These are phyloP conservation scores for Chrysolina americana DNA, from an alignment of 2,888 invertebrate species.

Conservation along the genomic window DNA sequence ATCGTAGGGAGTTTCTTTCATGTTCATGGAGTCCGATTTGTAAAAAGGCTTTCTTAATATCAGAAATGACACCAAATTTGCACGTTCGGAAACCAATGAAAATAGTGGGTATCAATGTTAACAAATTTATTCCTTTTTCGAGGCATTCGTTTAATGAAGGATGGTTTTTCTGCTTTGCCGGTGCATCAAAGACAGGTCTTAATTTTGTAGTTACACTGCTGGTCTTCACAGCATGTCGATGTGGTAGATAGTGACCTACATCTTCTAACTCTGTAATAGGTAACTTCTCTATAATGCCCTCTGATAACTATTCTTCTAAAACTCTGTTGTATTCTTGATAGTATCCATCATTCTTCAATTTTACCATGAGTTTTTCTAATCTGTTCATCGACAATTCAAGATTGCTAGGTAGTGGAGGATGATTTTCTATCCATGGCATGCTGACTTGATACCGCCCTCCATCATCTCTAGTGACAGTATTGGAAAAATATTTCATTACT, in stretches of 20 bases:
- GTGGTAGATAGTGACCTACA: conserved; percentile 46
- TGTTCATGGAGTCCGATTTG: no score
- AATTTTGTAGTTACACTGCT: conserved; percentile 36
- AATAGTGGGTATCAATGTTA: not conserved
- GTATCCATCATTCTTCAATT: conserved; percentile 29
- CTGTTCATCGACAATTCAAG: conserved; percentile 38
- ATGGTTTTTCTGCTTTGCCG: conserved; percentile 30
- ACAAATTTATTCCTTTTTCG: conserved; percentile 43
- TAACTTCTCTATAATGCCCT: conserved; percentile 34
- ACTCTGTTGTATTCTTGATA: conserved; percentile 38
- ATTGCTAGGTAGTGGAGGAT: conserved; percentile 43
- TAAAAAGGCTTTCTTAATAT: no score
- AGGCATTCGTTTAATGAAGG: conserved; percentile 47
- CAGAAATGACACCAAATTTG: no score
- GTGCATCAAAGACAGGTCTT: conserved; percentile 34
- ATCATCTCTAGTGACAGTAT: not conserved
- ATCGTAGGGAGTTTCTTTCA: no score
- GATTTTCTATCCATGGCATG: conserved; percentile 1
- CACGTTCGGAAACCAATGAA: no score
- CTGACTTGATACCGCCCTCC: conserved; percentile 46
- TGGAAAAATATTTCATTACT: conserved; percentile 34
- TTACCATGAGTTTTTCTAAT: conserved; percentile 28
- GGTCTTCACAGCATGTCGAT: conserved; percentile 32
- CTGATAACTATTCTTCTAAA: conserved; percentile 31
- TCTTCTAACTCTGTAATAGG: conserved; percentile 33